Conservation (phyloP, 2,888 invertebrate species). For the Dascillus cervinus region DNA sequence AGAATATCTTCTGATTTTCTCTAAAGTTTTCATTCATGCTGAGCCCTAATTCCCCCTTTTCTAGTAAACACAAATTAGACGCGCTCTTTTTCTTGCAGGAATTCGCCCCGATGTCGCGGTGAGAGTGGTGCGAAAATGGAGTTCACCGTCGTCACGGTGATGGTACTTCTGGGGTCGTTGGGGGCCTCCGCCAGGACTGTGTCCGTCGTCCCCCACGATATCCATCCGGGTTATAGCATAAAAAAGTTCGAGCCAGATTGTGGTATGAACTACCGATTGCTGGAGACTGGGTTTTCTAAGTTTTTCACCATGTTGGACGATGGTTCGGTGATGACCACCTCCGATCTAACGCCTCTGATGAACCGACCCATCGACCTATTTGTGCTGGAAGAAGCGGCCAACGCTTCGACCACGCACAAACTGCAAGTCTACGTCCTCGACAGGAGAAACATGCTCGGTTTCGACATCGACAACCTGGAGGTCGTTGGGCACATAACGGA, state of each 20-base stretch:
- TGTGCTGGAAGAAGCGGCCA: constrained; percentile 73
- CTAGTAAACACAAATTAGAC: neutral
- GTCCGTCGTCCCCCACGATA: constrained; percentile 78
- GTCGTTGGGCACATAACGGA: constrained; percentile 67
- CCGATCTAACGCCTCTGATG: constrained; percentile 73
- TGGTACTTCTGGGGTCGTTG: constrained; percentile 22
- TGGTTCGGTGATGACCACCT: constrained; percentile 86
- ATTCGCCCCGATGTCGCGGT: constrained; percentile 27
- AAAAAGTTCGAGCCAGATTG: constrained; percentile 63
- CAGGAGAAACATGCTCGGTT: constrained; percentile 72
- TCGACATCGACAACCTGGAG: constrained; percentile 55
- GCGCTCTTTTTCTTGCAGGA: constrained; percentile 15
- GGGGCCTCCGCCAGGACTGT: constrained; percentile 28
- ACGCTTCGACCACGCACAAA: constrained; percentile 71
- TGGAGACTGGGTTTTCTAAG: constrained; percentile 74
- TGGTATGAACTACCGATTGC: constrained; percentile 54
- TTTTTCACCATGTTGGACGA: constrained; percentile 83
- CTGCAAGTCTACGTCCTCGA: constrained; percentile 78
- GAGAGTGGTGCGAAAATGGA: constrained; percentile 23
- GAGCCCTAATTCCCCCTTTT: constrained; percentile 1
- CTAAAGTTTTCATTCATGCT: too few relatives aligned
- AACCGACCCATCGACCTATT: constrained; percentile 75
- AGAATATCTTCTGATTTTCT: too few relatives aligned
- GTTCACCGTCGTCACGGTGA: constrained; percentile 24
- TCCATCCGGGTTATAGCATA: constrained; percentile 82